Base-by-base conservation (phyloP, 53 echinoderm and acorn worm species). In the Paracentrotus lividus region DNA sequence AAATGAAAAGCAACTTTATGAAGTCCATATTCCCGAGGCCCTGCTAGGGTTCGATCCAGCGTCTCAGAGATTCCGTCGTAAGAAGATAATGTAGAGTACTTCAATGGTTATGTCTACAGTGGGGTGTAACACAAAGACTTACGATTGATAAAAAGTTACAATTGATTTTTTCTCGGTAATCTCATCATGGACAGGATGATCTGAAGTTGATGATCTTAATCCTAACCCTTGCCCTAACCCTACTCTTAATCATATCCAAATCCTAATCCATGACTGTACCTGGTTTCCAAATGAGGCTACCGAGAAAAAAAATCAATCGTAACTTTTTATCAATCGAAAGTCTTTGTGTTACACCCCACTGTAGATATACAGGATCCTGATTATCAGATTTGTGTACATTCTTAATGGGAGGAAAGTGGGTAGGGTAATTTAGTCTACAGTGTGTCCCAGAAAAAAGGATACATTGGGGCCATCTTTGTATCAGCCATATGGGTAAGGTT, bases 41-140 rank as follows among this genome's bases (percentile, higher is more conserved):
- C 69, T 95, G 92, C 90, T 98, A 47, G 97, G 98, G 15, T 98
- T 93, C 49, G 54, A 97, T 88, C 93, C 90, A 36, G 49, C 1
- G 51, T 93, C 94, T 54, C 65, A 93, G 15, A 85, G 72, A 26
- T 98, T 98, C 51, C 90, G 97, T n/a, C 97, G 98, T 52, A 98
- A 98, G 93, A 97, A 93, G n/a, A 94, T 97, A 33, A 84, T 95
- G 72, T 96, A 98, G 45, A 98, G 98, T 56, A 98, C 98, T 1
- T 97, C 98, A 1, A 98, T 98, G 98, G 98, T 98, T 64, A 98
- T 98, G 98, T 91, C 98, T 27, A 97, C 98, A 10, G 93, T 96
- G 0, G n/a, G n/a, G n/a, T n/a, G n/a, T n/a, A n/a, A n/a, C n/a
- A n/a, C n/a, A n/a, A n/a, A n/a, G n/a, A n/a, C n/a, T n/a, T n/a